Percentiles rank a stretch among this genome's conserved stretches.
Conservation (phyloP, 2,888 invertebrate species). For the Antheraea assamensis region DNA sequence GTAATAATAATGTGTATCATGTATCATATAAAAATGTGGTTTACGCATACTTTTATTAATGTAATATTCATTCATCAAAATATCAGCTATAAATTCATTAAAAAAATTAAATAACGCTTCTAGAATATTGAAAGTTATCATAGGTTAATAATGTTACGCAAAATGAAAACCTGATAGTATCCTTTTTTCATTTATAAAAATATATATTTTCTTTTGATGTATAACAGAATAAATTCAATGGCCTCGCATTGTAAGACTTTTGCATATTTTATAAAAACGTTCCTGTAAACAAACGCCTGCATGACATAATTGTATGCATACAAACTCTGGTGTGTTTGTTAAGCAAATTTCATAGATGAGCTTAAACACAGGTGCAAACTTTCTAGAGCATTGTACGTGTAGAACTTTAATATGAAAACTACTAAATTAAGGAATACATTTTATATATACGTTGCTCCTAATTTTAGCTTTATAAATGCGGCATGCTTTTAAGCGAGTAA, state of each 20-base stretch:
- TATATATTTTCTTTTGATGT: neutral
- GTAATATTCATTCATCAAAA: too few species aligned
- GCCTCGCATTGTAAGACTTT: neutral
- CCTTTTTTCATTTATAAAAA: neutral
- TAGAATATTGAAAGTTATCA: too few species aligned
- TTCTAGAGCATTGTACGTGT: conserved; percentile 50
- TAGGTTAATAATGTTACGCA: too few species aligned
- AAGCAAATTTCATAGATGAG: conserved; percentile 54
- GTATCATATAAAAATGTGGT: too few species aligned
- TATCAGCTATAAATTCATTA: too few species aligned
- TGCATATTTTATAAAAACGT: conserved; percentile 23
- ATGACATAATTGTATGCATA: conserved; percentile 44
- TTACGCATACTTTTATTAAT: too few species aligned
- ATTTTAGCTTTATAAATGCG: conserved; percentile 23
- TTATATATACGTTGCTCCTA: conserved; percentile 34
- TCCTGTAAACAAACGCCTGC: conserved; percentile 25
- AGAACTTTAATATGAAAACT: conserved; percentile 47
- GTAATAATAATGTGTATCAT: too few species aligned
- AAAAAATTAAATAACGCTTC: too few species aligned
- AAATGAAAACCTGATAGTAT: neutral
- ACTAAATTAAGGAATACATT: conserved; percentile 49
- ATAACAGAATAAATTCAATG: conserved; percentile 7
- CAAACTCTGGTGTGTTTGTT: conserved; percentile 48
- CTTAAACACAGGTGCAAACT: conserved; percentile 51
- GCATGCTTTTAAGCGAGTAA: conserved; percentile 25